A percentile compares a stretch with the other conserved stretches of the same genome.
These are phyloP conservation scores for Drosophila setosimentum DNA, from an alignment of 2,888 invertebrate species.

Conservation along the genomic window DNA sequence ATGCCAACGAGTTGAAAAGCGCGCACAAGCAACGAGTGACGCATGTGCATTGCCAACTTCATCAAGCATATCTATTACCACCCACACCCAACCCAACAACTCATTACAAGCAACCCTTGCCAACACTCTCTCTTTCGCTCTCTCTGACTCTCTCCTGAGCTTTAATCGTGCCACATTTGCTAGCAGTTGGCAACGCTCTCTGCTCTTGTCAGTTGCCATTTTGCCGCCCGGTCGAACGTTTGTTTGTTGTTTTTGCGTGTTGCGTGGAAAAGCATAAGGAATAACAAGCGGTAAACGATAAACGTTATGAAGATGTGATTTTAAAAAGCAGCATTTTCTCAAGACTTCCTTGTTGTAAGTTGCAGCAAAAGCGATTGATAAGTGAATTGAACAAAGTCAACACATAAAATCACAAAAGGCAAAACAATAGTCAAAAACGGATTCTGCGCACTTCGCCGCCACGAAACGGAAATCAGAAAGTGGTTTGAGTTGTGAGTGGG, in stretches of 20 bases:
- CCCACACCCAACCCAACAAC: neutral
- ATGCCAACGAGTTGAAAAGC: constrained; percentile 70
- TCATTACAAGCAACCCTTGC: constrained; percentile 40
- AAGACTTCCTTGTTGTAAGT: constrained; percentile 12
- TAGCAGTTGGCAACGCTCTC: constrained; percentile 27
- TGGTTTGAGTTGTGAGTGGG: constrained; percentile 36
- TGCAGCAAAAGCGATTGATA: constrained; percentile 21
- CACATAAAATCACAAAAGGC: constrained; percentile 37
- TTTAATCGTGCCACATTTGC: constrained; percentile 21
- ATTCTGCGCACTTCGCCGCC: constrained; percentile 71
- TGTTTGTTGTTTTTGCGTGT: constrained; percentile 72
- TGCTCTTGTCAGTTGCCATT: constrained; percentile 77
- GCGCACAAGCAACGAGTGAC: constrained; percentile 35
- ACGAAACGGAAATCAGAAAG: constrained; percentile 23
- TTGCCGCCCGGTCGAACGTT: constrained; percentile 79
- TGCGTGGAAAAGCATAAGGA: constrained; percentile 30
- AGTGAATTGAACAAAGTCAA: constrained; percentile 47
- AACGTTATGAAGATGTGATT: constrained; percentile 26
- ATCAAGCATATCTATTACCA: neutral
- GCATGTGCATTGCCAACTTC: constrained; percentile 60
- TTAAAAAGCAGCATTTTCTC: constrained; percentile 3
- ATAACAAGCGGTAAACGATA: constrained; percentile 24
- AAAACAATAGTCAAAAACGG: constrained; percentile 60
- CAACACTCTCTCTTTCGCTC: constrained; percentile 19
- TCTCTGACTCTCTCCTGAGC: constrained; percentile 13